Evolutionary conservation across 2,888 invertebrate species (phyloP).

Genomic region (Stenodema calcarata): DNA sequence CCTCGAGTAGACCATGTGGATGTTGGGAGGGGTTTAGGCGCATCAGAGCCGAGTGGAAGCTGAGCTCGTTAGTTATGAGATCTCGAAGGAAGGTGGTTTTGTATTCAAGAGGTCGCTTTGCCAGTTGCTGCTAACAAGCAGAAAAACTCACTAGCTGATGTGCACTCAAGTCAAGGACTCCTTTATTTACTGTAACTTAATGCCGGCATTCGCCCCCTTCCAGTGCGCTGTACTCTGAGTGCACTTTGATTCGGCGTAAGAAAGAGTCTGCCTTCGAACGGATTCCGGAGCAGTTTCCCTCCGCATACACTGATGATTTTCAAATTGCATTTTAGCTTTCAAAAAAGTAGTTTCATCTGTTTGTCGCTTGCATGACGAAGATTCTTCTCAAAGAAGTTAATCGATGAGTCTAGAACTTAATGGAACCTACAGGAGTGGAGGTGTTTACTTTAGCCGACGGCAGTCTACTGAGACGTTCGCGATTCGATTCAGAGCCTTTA

Average conservation of each 20-base stretch:
- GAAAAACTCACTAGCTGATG: conserved; percentile 28
- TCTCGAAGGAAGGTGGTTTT: conserved; percentile 18
- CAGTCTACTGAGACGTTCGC: too few relatives aligned
- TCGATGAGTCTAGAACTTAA: too few relatives aligned
- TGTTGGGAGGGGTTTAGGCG: background rate
- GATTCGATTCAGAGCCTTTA: too few relatives aligned
- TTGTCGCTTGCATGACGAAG: too few relatives aligned
- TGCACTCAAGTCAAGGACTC: conserved; percentile 28
- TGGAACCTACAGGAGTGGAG: too few relatives aligned
- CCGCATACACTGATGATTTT: background rate
- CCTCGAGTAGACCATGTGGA: background rate
- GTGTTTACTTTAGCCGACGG: too few relatives aligned
- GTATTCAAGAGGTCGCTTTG: conserved; percentile 36
- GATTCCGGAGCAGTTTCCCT: background rate
- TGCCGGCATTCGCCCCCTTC: conserved; percentile 27
- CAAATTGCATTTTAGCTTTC: background rate
- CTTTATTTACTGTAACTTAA: conserved; percentile 41
- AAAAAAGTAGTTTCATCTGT: background rate
- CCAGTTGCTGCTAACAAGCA: conserved; percentile 42
- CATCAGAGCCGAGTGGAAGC: background rate
- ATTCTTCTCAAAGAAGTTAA: too few relatives aligned
- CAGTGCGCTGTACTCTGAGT: background rate
- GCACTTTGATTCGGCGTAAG: conserved; percentile 29
- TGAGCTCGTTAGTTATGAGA: conserved; percentile 39
- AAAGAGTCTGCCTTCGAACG: background rate